Base-by-base conservation (phyloP, 1,140 invertebrate genomes). In the Drosophila santomea region DNA sequence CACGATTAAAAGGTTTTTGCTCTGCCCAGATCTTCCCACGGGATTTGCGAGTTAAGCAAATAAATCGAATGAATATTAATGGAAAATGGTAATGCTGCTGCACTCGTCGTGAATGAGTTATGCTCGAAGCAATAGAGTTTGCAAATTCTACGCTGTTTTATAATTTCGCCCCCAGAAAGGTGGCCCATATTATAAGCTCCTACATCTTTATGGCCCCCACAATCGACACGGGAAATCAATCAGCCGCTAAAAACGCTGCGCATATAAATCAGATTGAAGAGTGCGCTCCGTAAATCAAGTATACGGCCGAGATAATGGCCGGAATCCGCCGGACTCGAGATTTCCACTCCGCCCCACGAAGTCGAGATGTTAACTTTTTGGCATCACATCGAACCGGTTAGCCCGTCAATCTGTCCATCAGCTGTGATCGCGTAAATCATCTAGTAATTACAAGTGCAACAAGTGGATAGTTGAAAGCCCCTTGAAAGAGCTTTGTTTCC, bases 211-310 rank as follows among this genome's bases (percentile, higher is more conserved):
- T 41, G 41, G 43, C 32, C 41, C 15, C 14, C 35, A 15, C 35
- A 57, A 66, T 72, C 62, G 50, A 39, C 35, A 50, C 55, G 74
- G 59, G 59, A 83, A 66, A 69, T 77, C 78, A 85, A 85, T 85
- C 81, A 80, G 68, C 66, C 50, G 32, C 57, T 28, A 32, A 28
- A 28, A 61, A 55, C 56, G 45, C 58, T 56, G 55, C 56, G 57
- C 63, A 88, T 82, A 85, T 86, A 85, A 85, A 85, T 85, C 83
- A 81, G 82, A 69, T 75, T 48, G 54, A 45, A 74, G 64, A 88
- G 78, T 56, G 68, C 39, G 41, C 50, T 56, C 66, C 54, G 64
- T 84, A 85, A 81, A 85, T 85, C 68, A 86, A 63, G 28, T 68
- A 44, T 58, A 58, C 43, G 59, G 54, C 43, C 45, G 25, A 68